phyloP scores from a whole-genome alignment of 2,888 invertebrate genomes.

The Ferrisia virgata region DNA sequence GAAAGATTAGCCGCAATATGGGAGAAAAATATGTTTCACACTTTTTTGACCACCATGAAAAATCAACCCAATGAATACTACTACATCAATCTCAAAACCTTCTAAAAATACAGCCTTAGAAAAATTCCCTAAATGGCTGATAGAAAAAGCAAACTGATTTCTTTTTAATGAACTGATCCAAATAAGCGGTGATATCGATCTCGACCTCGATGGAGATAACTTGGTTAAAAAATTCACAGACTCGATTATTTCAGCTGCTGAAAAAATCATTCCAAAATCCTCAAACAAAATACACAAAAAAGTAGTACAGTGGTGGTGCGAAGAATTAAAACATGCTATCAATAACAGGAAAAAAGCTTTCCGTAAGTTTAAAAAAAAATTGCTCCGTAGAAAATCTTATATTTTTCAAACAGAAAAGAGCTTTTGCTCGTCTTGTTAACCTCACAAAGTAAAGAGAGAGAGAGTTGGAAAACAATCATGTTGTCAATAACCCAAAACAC shows the following conservation, averaged over 20 bases:
- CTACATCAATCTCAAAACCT: background rate
- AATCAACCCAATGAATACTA: too few species aligned
- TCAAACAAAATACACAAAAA: background rate
- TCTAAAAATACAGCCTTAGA: background rate
- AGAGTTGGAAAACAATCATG: background rate
- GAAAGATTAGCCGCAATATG: too few species aligned
- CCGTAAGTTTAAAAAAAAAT: background rate
- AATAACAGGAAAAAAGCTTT: background rate
- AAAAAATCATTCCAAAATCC: background rate
- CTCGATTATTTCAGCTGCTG: background rate
- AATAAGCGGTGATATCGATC: background rate
- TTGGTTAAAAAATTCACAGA: background rate
- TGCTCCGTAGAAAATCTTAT: background rate
- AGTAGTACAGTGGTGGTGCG: too few species aligned
- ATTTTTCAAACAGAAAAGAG: background rate
- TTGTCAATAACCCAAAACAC: background rate
- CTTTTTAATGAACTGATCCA: background rate
- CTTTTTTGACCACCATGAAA: too few species aligned
- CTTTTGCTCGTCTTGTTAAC: background rate
- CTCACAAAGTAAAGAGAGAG: background rate
- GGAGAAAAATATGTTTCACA: too few species aligned
- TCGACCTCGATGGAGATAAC: too few species aligned
- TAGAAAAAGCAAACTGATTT: background rate
- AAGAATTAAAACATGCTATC: too few species aligned
- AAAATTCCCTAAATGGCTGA: background rate